Conservation (phyloP, 2,797 vertebrate genomes). For the Malacoraja senta region DNA sequence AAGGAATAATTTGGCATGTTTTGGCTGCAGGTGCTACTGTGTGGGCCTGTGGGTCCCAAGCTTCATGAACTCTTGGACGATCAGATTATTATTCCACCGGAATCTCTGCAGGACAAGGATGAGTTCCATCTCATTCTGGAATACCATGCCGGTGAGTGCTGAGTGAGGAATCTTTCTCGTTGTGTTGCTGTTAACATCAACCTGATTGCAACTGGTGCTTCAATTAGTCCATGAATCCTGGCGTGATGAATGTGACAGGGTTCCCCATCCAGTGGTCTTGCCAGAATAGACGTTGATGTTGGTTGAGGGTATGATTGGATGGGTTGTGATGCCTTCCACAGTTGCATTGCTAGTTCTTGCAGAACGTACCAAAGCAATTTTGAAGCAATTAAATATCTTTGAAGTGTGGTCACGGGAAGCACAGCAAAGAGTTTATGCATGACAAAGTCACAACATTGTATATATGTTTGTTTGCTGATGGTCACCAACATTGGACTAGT, state of each 20-base stretch:
- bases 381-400: not conserved
- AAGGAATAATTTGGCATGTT: not conserved
- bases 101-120: conserved; percentile 83
- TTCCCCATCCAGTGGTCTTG: not conserved
- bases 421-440: not conserved
- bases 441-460: not conserved
- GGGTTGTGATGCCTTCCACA: not conserved
- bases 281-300: not conserved
- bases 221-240: not conserved
- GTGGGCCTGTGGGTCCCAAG: conserved; percentile 89
- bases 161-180: not conserved
- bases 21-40: conserved; percentile 75
- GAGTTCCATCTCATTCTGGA: conserved; percentile 96
- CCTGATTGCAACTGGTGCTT: not conserved
- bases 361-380: not conserved
- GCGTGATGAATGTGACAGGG: not conserved
- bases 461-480: no score
- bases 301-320: not conserved
- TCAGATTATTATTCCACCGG: conserved; percentile 79
- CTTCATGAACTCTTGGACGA: conserved; percentile 90
- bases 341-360: not conserved
- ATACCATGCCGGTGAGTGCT: conserved; percentile 77
- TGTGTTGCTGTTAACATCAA: not conserved
- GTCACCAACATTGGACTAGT: not conserved
- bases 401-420: not conserved